Evolutionary conservation across 2,797 vertebrate genomes (phyloP).

Genomic region (Triplophysa bombifrons): DNA sequence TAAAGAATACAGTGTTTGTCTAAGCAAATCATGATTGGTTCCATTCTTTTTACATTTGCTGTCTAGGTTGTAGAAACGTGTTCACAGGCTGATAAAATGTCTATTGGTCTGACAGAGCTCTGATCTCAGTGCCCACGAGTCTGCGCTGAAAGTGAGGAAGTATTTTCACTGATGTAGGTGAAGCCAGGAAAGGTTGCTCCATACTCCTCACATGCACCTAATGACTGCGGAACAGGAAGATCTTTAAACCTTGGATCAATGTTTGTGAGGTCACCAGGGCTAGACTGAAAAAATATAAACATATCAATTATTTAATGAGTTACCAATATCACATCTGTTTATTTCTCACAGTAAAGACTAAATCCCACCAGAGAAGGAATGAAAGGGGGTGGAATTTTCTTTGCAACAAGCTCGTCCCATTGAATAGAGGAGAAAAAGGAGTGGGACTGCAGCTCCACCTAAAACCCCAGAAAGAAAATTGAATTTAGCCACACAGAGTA

Average conservation of each 20-base stretch:
- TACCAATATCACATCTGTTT: background rate
- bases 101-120: conserved; percentile 23
- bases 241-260: conserved; percentile 77
- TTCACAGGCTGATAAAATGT: conserved; percentile 12
- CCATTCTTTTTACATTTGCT: background rate
- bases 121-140: conserved; percentile 8
- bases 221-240: conserved; percentile 72
- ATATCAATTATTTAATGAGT: background rate
- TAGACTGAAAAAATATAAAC: conserved; percentile 60
- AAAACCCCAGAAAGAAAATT: conserved; percentile 43
- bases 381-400: conserved; percentile 73
- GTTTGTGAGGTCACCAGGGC: conserved; percentile 76
- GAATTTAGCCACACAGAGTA: conserved; percentile 7
- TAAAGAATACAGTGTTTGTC: conserved; percentile 6
- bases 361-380: conserved; percentile 75
- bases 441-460: conserved; percentile 77
- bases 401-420: conserved; percentile 77
- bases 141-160: background rate
- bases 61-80: conserved; percentile 2
- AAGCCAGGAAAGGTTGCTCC: conserved; percentile 72
- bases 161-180: conserved; percentile 68
- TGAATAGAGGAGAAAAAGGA: conserved; percentile 73
- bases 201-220: conserved; percentile 61
- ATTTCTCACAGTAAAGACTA: background rate
- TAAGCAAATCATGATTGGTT: background rate